These are phyloP conservation scores for Diplodus puntazzo DNA, from an alignment of 2,797 vertebrate species.

Conservation along the genomic window DNA sequence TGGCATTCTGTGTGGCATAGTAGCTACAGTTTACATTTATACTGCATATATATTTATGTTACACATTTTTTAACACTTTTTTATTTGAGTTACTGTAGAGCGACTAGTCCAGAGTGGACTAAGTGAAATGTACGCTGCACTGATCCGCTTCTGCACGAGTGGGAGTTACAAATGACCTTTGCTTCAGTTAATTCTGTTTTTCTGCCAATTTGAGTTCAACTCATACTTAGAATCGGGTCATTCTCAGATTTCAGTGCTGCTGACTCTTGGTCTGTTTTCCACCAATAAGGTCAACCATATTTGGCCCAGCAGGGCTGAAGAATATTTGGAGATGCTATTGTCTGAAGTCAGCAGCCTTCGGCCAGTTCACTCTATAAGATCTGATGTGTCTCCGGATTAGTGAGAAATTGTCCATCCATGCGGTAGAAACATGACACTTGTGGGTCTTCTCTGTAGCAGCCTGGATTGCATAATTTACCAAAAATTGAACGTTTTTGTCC, in stretches of 20 bases:
- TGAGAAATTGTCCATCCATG: constrained; percentile 29
- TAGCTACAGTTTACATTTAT: neutral
- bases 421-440: constrained; percentile 9
- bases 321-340: constrained; percentile 56
- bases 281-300: constrained; percentile 28
- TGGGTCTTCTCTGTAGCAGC: constrained; percentile 15
- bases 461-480: constrained; percentile 43
- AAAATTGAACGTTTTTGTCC: constrained; percentile 16
- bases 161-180: constrained; percentile 46
- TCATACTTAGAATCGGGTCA: constrained; percentile 18
- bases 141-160: constrained; percentile 9
- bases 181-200: constrained; percentile 15
- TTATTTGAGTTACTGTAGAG: neutral
- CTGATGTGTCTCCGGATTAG: constrained; percentile 24
- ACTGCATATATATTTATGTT: neutral
- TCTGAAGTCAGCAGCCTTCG: constrained; percentile 44
- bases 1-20: neutral
- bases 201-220: constrained; percentile 31
- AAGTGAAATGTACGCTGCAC: constrained; percentile 1
- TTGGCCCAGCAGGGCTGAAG: constrained; percentile 16
- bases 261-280: constrained; percentile 35
- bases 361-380: constrained; percentile 49
- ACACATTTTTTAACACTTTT: neutral
- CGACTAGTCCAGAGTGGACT: neutral
- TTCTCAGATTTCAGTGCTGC: constrained; percentile 16